Evolutionary conservation across 2,113 vertebrate genomes (phyloP).

Genomic region (Macquaria australasica): DNA sequence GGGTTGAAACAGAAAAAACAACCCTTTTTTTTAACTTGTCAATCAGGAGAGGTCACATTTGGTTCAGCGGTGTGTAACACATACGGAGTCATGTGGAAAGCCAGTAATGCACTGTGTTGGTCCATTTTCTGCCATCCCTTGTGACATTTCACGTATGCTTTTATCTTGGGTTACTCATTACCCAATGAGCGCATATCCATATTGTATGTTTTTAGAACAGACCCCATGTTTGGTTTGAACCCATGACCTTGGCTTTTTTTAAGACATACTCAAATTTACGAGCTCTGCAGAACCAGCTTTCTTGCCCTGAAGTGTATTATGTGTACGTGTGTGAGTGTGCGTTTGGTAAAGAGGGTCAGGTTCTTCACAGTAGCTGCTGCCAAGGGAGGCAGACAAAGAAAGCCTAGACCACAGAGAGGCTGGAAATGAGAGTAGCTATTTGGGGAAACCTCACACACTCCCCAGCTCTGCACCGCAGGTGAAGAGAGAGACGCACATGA

Average conservation of each 20-base stretch:
- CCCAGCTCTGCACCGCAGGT: constrained; percentile 58
- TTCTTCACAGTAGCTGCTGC: constrained; percentile 62
- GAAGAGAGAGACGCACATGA: constrained; percentile 55
- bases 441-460: constrained; percentile 66
- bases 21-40: constrained; percentile 13
- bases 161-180: constrained; percentile 23
- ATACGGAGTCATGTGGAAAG: constrained; percentile 12
- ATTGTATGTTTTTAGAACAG: constrained; percentile 10
- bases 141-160: constrained; percentile 23
- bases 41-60: constrained; percentile 32
- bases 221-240: neutral
- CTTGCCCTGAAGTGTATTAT: neutral
- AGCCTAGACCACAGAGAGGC: constrained; percentile 71
- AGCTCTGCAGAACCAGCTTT: neutral
- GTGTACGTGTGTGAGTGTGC: neutral
- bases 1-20: constrained; percentile 29
- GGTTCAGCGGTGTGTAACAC: constrained; percentile 31
- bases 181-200: constrained; percentile 4
- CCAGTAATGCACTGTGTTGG: constrained; percentile 16
- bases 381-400: constrained; percentile 74
- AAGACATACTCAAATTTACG: neutral
- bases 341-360: constrained; percentile 63
- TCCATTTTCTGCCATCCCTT: constrained; percentile 25
- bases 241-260: constrained; percentile 4
- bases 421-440: constrained; percentile 74